Percentiles rank a stretch among this genome's conserved stretches.
These are phyloP conservation scores for Ataeniobius toweri DNA, from an alignment of 2,797 vertebrate species.

Conservation along the genomic window DNA sequence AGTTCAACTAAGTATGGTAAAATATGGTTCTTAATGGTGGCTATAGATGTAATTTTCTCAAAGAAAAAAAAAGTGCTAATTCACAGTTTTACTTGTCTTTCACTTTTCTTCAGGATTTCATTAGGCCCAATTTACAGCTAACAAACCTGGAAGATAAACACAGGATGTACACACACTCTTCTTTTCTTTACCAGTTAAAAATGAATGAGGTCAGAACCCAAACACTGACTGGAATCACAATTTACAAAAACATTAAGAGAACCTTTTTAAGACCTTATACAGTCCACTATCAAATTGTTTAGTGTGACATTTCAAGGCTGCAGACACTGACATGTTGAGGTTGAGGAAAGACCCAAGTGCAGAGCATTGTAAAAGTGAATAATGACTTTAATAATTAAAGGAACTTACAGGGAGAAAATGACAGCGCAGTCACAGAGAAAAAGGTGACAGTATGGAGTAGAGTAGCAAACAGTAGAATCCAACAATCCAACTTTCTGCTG, in stretches of 20 bases:
- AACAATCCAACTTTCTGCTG: too few species aligned
- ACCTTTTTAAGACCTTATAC: neutral
- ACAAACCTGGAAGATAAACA: neutral
- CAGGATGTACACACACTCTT: neutral
- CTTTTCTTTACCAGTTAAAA: neutral
- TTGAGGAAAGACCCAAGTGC: too few species aligned
- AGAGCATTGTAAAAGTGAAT: too few species aligned
- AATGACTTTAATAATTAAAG: too few species aligned
- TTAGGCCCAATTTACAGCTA: neutral
- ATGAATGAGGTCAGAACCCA: neutral
- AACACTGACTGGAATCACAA: neutral
- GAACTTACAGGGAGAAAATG: too few species aligned
- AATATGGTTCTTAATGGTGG: neutral
- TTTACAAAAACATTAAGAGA: neutral
- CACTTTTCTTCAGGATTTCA: neutral
- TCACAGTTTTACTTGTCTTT: too few species aligned
- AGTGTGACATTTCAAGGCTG: neutral
- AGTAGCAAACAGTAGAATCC: too few species aligned
- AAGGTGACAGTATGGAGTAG: too few species aligned
- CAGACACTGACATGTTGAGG: neutral
- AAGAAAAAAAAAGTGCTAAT: too few species aligned
- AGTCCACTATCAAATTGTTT: neutral
- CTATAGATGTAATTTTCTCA: neutral
- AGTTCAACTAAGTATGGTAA: neutral
- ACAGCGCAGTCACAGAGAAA: too few species aligned